Conservation (phyloP, 1,140 invertebrate genomes). For the Popillia japonica region DNA sequence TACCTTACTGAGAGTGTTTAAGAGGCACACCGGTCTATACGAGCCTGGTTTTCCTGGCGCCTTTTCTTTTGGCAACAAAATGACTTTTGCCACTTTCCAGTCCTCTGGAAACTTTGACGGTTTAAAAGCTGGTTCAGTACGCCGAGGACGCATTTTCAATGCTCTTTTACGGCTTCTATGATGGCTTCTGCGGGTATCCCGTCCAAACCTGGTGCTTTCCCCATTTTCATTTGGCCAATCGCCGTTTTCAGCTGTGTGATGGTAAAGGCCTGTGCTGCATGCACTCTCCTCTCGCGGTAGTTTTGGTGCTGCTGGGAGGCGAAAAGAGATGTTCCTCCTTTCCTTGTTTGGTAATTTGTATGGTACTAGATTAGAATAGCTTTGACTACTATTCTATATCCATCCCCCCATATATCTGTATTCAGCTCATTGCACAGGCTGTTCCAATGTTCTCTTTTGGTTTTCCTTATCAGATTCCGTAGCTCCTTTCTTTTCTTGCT, state of each 20-base stretch:
- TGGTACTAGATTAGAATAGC: not conserved
- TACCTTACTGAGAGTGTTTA: not conserved
- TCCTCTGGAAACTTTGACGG: not conserved
- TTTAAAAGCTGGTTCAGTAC: not conserved
- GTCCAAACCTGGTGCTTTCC: not conserved
- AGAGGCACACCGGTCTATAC: not conserved
- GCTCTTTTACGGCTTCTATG: not conserved
- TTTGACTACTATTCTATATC: too few relatives aligned
- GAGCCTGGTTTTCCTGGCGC: not conserved
- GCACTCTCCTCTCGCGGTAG: not conserved
- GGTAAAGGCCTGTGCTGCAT: not conserved
- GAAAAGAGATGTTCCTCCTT: not conserved
- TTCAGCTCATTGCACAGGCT: not conserved
- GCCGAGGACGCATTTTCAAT: not conserved
- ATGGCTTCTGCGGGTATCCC: not conserved
- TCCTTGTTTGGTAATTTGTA: not conserved
- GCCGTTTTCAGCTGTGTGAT: not conserved
- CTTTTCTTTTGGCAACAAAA: not conserved
- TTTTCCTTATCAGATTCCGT: not conserved
- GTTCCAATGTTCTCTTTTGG: not conserved
- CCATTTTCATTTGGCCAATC: not conserved
- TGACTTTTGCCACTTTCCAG: not conserved
- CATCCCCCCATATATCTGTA: too few relatives aligned
- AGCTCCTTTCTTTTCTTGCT: not conserved
- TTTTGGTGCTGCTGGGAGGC: not conserved